These are phyloP conservation scores for Osmerus mordax DNA, from an alignment of 2,113 vertebrate genomes.

Conservation along the genomic window DNA sequence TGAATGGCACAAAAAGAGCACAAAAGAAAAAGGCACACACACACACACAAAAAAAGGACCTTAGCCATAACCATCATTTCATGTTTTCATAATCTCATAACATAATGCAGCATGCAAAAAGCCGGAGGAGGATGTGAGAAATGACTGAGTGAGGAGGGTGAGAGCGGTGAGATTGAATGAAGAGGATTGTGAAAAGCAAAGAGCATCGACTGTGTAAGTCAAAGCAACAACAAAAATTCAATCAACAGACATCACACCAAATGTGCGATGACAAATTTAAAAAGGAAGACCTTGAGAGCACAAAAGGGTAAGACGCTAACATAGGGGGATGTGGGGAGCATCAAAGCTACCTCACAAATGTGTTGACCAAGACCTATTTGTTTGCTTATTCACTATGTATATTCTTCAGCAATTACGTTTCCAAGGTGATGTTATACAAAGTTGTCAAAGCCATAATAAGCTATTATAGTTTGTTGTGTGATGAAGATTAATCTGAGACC, in stretches of 20 bases:
- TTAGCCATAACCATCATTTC: too few relatives aligned
- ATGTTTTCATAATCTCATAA: not conserved
- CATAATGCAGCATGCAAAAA: not conserved
- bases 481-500: not conserved
- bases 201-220: not conserved
- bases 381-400: not conserved
- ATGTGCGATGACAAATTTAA: conserved; percentile 23
- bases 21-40: too few relatives aligned
- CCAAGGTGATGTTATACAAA: not conserved
- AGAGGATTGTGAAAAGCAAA: conserved; percentile 10
- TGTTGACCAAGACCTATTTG: too few relatives aligned
- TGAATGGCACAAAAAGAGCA: too few relatives aligned
- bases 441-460: not conserved
- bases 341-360: too few relatives aligned
- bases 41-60: too few relatives aligned
- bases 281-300: conserved; percentile 35
- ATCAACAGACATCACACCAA: conserved; percentile 7
- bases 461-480: too few relatives aligned
- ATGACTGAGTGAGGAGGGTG: not conserved
- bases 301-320: conserved; percentile 2
- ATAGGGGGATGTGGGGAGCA: not conserved
- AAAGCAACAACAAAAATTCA: conserved; percentile 8
- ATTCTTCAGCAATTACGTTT: not conserved
- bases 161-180: not conserved
- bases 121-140: not conserved